Conservation (phyloP, 2,797 vertebrate species). For the Thaleichthys pacificus region DNA sequence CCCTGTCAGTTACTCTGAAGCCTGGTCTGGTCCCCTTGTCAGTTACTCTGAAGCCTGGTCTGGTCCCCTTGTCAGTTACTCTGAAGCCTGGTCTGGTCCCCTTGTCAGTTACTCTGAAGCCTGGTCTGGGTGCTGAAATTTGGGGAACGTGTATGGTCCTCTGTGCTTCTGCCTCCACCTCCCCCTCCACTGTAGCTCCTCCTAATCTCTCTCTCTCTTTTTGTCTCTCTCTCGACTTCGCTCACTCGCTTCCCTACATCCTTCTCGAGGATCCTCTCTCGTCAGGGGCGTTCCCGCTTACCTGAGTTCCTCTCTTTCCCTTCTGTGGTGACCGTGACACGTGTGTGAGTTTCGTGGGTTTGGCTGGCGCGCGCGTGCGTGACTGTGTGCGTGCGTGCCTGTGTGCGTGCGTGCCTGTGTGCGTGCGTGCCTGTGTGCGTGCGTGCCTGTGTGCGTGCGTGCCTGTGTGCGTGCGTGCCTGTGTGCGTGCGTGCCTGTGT, state of each 20-base stretch:
- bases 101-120: conserved; percentile 47
- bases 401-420: conserved; percentile 19
- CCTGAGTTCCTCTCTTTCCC: conserved; percentile 61
- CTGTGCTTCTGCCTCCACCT: conserved; percentile 33
- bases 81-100: no score
- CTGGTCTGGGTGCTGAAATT: conserved; percentile 47
- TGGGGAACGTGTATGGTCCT: conserved; percentile 11
- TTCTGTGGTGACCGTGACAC: conserved; percentile 21
- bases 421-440: conserved; percentile 27
- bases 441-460: no score
- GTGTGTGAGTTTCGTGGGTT: conserved; percentile 32
- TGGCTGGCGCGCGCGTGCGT: conserved; percentile 35
- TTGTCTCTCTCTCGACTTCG: conserved; percentile 33
- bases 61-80: conserved; percentile 37
- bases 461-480: conserved; percentile 23
- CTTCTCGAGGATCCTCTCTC: not conserved
- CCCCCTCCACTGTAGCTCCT: conserved; percentile 41
- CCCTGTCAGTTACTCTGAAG: conserved; percentile 44
- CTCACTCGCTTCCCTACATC: conserved; percentile 9
- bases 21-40: no score
- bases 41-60: conserved; percentile 50
- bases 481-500: conserved; percentile 19
- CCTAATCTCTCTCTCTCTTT: conserved; percentile 34
- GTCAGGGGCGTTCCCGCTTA: conserved; percentile 56
- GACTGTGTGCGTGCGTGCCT: conserved; percentile 23